Conservation (phyloP, 2,888 invertebrate species). For the Caenorhabditis imperialis region DNA sequence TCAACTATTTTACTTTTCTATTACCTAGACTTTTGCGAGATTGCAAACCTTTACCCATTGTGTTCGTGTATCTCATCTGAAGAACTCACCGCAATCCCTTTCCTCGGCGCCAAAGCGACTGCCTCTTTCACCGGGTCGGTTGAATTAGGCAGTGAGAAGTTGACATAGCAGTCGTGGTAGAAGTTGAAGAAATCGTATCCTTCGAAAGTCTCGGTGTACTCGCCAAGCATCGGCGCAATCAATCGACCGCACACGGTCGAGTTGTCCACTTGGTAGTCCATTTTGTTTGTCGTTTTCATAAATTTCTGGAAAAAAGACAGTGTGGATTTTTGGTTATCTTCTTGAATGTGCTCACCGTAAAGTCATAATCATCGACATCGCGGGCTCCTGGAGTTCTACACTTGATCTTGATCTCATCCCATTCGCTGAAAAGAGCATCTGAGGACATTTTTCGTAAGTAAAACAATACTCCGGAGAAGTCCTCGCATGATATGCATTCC, state of each 20-base stretch:
- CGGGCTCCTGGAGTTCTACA: conserved; percentile 44
- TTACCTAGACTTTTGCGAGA: no score
- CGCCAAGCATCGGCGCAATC: conserved; percentile 52
- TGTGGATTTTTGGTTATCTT: no score
- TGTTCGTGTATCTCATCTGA: no score
- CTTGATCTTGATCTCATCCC: conserved; percentile 53
- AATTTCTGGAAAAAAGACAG: no score
- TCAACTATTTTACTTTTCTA: no score
- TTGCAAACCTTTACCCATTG: no score
- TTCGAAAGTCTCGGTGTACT: conserved; percentile 10
- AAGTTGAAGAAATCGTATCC: conserved; percentile 58
- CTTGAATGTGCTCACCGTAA: conserved; percentile 38
- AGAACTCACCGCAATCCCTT: conserved; percentile 22
- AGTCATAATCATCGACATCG: conserved; percentile 54
- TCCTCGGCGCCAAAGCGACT: conserved; percentile 5
- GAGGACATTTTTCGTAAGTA: no score
- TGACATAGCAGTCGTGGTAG: conserved; percentile 59
- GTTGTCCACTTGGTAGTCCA: conserved; percentile 55
- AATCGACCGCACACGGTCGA: conserved; percentile 61
- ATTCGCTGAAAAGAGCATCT: no score
- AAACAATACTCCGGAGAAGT: conserved; percentile 48
- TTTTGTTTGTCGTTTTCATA: conserved; percentile 50
- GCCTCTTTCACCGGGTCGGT: conserved; percentile 42
- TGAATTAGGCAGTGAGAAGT: conserved; percentile 31
- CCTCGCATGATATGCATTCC: conserved; percentile 62